Base-by-base conservation (phyloP, 2,888 invertebrate genomes). In the Syrista parreyssii region DNA sequence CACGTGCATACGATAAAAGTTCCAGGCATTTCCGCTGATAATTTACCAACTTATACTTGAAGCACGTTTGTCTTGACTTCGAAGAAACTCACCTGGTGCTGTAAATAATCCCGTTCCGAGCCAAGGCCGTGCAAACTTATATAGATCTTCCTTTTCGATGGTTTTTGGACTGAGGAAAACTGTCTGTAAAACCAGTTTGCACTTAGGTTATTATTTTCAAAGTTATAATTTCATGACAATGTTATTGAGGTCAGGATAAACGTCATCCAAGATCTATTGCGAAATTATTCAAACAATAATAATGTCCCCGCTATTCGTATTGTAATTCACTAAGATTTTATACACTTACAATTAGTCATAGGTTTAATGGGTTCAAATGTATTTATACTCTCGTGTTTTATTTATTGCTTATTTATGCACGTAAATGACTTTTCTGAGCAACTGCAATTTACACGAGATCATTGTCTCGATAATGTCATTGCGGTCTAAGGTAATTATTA, bases 21-120 rank as follows among this genome's bases (percentile, higher is more conserved):
- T 75, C 75, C 68, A 68, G 68, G 75, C 74, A 15, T 71, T 71
- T 31, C 33, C 71, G 30, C 30, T 71, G 71, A 36, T 76, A 76
- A 78, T 76, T 78, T 31, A 36, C 68, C 55, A 74, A 73, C 84
- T 87, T 86, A 83, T 86, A 87, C 81, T 76, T 82, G 75, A 78
- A 80, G 80, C 87, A 86, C 86, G 86, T 86, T 80, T 68, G 69
- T 34, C 55, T 75, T 9, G 15, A 69, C 40, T 36, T 78, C 68
- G 34, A 30, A 36, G 32, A 32, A 79, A 75, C 82, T 83, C 77
- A 87, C 86, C 86, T 77, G 87, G 86, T 73, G 87, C 86, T 23
- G 85, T 85, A 77, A 88, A 86, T 79, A 88, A 83, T 79, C 87
- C 87, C 23, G 83, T 85, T 69, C 87, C 87, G 68, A 86, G 35